Conservation (phyloP, 2,888 invertebrate genomes). For the Ischnura elegans region DNA sequence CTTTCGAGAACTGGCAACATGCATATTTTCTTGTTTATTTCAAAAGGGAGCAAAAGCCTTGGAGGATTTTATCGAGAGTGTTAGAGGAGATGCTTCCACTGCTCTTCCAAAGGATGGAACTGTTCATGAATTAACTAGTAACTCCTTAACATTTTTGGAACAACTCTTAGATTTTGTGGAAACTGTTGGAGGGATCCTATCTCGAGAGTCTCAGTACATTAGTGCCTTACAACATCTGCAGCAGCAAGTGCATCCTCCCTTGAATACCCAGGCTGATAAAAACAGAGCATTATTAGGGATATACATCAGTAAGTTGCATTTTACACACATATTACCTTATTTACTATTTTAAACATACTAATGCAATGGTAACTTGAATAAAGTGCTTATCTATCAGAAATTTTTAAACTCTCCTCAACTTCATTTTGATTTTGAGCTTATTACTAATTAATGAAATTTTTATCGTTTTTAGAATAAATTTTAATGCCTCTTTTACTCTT, state of each 20-base stretch:
- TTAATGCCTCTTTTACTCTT: conserved; percentile 74
- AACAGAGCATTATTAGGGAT: conserved; percentile 86
- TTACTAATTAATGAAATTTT: background rate
- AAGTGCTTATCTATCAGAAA: background rate
- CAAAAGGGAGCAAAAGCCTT: conserved; percentile 92
- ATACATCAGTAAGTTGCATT: conserved; percentile 86
- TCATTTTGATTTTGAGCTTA: background rate
- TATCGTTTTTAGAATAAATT: background rate
- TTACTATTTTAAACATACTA: background rate
- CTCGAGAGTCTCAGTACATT: conserved; percentile 78
- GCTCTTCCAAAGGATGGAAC: conserved; percentile 98
- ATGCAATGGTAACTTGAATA: too few species aligned
- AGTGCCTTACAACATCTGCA: conserved; percentile 75
- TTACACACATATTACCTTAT: too few species aligned
- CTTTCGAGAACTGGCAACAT: background rate
- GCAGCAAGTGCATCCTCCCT: conserved; percentile 25
- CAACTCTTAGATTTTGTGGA: conserved; percentile 89
- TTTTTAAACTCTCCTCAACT: background rate
- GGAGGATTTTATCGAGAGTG: conserved; percentile 95
- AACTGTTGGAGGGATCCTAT: conserved; percentile 81
- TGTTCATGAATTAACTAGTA: conserved; percentile 97
- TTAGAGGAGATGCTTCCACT: conserved; percentile 87
- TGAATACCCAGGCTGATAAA: conserved; percentile 78
- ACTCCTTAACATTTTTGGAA: conserved; percentile 95
- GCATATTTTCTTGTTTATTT: conserved; percentile 70